A percentile compares a stretch with the other conserved stretches of the same genome.
phyloP scores from a whole-genome alignment of 2,888 invertebrate species.

The Xestia sexstrigata region DNA sequence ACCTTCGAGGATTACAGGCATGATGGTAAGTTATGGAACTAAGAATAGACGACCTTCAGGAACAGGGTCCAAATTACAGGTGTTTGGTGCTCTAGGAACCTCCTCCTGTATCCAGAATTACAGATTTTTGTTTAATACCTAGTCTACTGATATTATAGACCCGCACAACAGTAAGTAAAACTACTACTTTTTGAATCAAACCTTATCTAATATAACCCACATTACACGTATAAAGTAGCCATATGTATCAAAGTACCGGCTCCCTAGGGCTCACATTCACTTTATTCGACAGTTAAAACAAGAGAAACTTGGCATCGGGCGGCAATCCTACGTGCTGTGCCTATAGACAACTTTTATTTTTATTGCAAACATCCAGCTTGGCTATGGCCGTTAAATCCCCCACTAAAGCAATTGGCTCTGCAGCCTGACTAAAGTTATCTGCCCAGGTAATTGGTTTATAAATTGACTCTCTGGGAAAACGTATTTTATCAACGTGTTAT shows the following conservation, averaged over 20 bases:
- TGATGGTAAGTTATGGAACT: no score
- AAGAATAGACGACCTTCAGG: neutral
- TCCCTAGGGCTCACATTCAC: neutral
- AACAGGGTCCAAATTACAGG: neutral
- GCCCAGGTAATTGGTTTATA: slow-evolving; percentile 31
- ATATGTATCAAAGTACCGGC: neutral
- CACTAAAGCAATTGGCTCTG: slow-evolving; percentile 43
- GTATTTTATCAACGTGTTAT: slow-evolving; percentile 20
- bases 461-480: slow-evolving; percentile 8
- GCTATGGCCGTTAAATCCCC: slow-evolving; percentile 32
- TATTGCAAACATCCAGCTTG: slow-evolving; percentile 23
- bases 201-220: neutral
- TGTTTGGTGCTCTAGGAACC: neutral
- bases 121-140: neutral
- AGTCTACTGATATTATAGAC: neutral
- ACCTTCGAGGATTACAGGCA: no score
- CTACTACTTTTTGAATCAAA: neutral
- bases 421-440: slow-evolving; percentile 26
- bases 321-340: slow-evolving; percentile 13
- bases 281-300: slow-evolving; percentile 27
- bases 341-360: slow-evolving; percentile 32
- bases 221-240: neutral
- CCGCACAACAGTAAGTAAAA: no score
- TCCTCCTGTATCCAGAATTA: neutral
- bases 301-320: slow-evolving; percentile 13